Evolutionary conservation across 2,113 vertebrate genomes (phyloP), one percentile per base, ranked within the genome.

Genomic region (Bostrychus sinensis): DNA sequence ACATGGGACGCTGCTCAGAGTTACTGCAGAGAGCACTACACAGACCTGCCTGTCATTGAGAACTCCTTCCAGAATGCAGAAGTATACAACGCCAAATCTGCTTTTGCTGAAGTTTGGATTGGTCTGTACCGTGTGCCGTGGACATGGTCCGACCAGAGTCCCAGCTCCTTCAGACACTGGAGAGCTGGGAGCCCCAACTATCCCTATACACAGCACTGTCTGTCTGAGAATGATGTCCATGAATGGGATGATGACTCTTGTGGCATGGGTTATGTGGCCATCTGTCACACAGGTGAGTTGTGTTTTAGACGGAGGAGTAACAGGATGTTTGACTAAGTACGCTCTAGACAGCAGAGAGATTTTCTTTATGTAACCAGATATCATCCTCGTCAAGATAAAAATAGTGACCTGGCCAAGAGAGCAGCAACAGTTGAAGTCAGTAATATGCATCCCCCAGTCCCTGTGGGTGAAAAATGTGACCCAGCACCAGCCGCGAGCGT

Each of bases 201-300:
- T 1, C 1, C 4, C 1, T 3, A 4, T 7, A 2, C 0, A 0
- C 16, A 72, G 38, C 1, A 28, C 36, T 72, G 55, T 36, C 6
- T 5, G 0, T 0, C 22, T 28, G 50, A 34, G 14, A n/a, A 11
- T 20, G 0, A 0, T 5, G 3, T 0, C 2, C 41, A 66, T 25
- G 1, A 13, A 2, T 66, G 64, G 64, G 2, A 38, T 7, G 43
- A 48, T 7, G 1, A 0, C 0, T 0, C 16, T 11, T 50, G 54
- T 30, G 0, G 7, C 2, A 0, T 11, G 8, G 1, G 10, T 5
- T 34, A 20, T 2, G 0, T 22, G 4, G 36, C 38, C 22, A 0
- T 57, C 19, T 66, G 64, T 10, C 54, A 66, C 3, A 2, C 41
- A 28, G 54, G 64, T 66, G 23, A 66, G 46, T 25, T 0, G 38